These are phyloP conservation scores for Danio rerio DNA, from an alignment of 2,113 vertebrate genomes.

Conservation along the genomic window GRCz12tu NC_133195.1:36954501-36955000, in stretches of 20 bases:
- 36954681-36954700: slow-evolving; percentile 57
- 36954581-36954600: slow-evolving; percentile 40
- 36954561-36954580: slow-evolving; percentile 74
- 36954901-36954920: neutral
- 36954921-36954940: neutral
- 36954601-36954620: neutral
- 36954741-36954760: slow-evolving; percentile 77
- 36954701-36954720: slow-evolving; percentile 47
- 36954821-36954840: neutral
- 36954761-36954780: slow-evolving; percentile 75
- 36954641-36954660: neutral
- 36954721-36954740: slow-evolving; percentile 67
- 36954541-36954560: slow-evolving; percentile 92
- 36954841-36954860: slow-evolving; percentile 8
- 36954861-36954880: neutral
- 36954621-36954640: slow-evolving; percentile 6
- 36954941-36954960: neutral
- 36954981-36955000: neutral
- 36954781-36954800: slow-evolving; percentile 57
- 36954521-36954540: slow-evolving; percentile 95
- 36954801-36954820: slow-evolving; percentile 40
- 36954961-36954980: neutral
- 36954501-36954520: slow-evolving; percentile 93
- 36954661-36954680: slow-evolving; percentile 44
- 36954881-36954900: neutral